These are phyloP conservation scores for Meriones psammophilus DNA, from an alignment of 2,797 vertebrate genomes.

Conservation along the genomic window DNA sequence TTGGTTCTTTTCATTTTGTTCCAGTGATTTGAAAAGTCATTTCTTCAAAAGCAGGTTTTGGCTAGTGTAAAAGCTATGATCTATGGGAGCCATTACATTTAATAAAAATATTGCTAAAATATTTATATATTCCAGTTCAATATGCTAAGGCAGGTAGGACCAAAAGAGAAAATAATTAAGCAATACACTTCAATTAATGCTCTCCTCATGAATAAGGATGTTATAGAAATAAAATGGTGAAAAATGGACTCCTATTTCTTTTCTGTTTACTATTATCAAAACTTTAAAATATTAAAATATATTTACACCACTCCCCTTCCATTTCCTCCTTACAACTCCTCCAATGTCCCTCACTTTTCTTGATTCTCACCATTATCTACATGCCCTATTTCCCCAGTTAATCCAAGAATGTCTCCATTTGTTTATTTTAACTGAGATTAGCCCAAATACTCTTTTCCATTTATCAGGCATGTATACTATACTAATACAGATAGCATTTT, in stretches of 20 bases:
- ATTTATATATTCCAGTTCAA: not conserved
- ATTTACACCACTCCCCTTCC: no score
- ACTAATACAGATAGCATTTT: not conserved
- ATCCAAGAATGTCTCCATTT: not conserved
- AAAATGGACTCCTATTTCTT: not conserved
- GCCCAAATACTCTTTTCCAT: not conserved
- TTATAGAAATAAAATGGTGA: not conserved
- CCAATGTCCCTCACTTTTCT: not conserved
- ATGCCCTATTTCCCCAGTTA: not conserved
- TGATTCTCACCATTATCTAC: not conserved
- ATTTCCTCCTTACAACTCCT: not conserved
- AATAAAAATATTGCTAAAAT: not conserved
- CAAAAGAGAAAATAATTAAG: not conserved
- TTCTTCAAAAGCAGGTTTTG: not conserved
- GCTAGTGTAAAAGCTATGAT: not conserved
- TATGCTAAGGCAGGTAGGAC: not conserved
- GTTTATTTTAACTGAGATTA: not conserved
- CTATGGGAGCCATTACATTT: not conserved
- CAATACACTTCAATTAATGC: not conserved
- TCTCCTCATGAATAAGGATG: not conserved
- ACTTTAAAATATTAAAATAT: not conserved
- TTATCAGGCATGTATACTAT: not conserved
- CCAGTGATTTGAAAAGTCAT: not conserved
- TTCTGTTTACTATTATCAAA: not conserved
- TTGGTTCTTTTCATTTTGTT: conserved; percentile 5